Evolutionary conservation across 1,140 invertebrate genomes (phyloP).

Genomic region (Drosophila watanabei): DNA sequence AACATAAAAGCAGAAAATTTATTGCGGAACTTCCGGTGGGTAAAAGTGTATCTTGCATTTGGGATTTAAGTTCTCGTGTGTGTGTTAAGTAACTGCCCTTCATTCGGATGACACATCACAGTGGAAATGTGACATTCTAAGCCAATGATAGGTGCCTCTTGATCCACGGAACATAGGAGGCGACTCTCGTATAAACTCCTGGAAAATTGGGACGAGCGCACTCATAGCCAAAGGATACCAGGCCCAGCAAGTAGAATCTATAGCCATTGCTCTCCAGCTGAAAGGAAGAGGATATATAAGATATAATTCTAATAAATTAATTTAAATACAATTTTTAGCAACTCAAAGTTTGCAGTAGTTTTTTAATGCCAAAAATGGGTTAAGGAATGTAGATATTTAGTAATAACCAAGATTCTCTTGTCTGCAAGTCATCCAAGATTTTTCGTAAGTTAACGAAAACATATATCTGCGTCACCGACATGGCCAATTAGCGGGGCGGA

Average conservation of each 20-base stretch:
- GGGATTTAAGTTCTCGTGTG: not conserved
- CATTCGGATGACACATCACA: slow-evolving; percentile 18
- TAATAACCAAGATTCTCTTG: not conserved
- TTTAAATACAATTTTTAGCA: not conserved
- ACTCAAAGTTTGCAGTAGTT: too few relatives aligned
- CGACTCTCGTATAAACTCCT: slow-evolving; percentile 89
- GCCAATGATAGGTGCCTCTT: slow-evolving; percentile 42
- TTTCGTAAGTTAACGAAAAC: slow-evolving; percentile 26
- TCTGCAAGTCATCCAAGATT: slow-evolving; percentile 37
- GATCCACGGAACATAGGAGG: slow-evolving; percentile 84
- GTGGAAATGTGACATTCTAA: slow-evolving; percentile 11
- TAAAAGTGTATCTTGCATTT: slow-evolving; percentile 10
- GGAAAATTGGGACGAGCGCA: slow-evolving; percentile 90
- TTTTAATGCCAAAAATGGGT: not conserved
- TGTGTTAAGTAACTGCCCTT: slow-evolving; percentile 5
- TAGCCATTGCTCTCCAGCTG: slow-evolving; percentile 62
- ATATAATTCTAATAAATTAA: not conserved
- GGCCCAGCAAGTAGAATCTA: slow-evolving; percentile 87
- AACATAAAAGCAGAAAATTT: slow-evolving; percentile 42
- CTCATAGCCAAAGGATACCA: slow-evolving; percentile 90
- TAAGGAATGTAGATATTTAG: not conserved
- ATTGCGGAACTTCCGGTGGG: slow-evolving; percentile 36
- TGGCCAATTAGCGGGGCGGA: slow-evolving; percentile 20
- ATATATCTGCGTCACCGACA: slow-evolving; percentile 27
- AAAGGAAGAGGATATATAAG: not conserved